Evolutionary conservation across 2,113 vertebrate genomes (phyloP).

Genomic region (Anhinga rufa): DNA sequence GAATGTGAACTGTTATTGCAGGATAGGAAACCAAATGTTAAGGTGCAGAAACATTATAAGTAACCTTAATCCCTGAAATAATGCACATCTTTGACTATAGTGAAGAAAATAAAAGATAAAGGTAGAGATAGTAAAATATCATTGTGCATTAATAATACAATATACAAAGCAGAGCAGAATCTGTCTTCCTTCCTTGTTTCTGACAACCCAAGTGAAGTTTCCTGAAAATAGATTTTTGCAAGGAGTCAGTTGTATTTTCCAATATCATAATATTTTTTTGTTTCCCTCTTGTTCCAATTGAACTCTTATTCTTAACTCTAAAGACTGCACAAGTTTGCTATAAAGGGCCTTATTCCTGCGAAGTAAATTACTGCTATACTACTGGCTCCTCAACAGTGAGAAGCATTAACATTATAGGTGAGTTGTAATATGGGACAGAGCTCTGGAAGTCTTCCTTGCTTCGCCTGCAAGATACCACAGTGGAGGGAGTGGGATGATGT

Average conservation of each 20-base stretch:
- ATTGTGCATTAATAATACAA: background rate
- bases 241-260: background rate
- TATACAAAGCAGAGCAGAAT: background rate
- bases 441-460: background rate
- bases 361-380: background rate
- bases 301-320: too few relatives aligned
- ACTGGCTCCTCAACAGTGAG: background rate
- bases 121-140: background rate
- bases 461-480: background rate
- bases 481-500: background rate
- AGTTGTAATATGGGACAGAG: background rate
- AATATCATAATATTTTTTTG: background rate
- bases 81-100: background rate
- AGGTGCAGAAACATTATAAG: background rate
- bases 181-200: background rate
- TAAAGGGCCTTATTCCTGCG: background rate
- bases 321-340: too few relatives aligned
- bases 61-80: background rate
- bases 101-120: background rate
- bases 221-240: background rate
- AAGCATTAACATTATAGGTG: background rate
- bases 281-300: background rate
- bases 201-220: background rate
- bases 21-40: background rate
- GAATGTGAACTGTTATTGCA: background rate